phyloP scores from a whole-genome alignment of 2,113 vertebrate genomes.

The Acrocephalus arundinaceus region DNA sequence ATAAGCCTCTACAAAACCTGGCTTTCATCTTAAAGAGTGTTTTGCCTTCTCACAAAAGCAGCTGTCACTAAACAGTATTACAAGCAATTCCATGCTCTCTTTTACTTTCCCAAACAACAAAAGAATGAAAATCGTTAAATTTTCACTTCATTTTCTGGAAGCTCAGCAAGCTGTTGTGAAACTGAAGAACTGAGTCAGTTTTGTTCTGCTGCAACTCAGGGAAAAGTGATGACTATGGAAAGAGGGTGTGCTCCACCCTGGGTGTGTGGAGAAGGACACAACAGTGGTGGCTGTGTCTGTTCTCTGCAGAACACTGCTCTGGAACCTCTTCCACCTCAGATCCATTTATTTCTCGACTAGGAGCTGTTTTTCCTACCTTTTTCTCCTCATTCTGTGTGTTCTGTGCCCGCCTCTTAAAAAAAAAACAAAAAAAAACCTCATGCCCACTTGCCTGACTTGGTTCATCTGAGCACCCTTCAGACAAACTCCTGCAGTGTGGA shows the following conservation, averaged over 20 bases:
- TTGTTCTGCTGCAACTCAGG: neutral
- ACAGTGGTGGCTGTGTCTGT: neutral
- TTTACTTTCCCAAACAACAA: neutral
- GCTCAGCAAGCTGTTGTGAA: neutral
- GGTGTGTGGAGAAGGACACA: neutral
- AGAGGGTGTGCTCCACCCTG: neutral
- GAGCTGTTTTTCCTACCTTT: neutral
- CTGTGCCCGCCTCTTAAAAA: too few relatives aligned
- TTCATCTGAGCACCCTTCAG: neutral
- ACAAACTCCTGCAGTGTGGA: neutral
- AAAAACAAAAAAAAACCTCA: too few relatives aligned
- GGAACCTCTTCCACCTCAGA: neutral
- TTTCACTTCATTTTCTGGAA: conserved; percentile 19
- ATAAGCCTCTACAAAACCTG: neutral
- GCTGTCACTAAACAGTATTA: neutral
- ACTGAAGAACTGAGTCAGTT: neutral
- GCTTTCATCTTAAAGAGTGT: neutral
- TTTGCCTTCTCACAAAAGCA: neutral
- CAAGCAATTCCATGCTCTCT: neutral
- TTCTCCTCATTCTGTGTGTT: neutral
- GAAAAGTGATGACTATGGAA: neutral
- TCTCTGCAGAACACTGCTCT: neutral
- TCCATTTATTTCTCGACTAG: neutral
- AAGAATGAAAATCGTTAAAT: neutral
- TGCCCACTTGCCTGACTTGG: accelerated